A percentile compares a stretch with the other conserved stretches of the same genome.
phyloP scores from a whole-genome alignment of 1,140 invertebrate species.

The Coenobita brevimanus region DNA sequence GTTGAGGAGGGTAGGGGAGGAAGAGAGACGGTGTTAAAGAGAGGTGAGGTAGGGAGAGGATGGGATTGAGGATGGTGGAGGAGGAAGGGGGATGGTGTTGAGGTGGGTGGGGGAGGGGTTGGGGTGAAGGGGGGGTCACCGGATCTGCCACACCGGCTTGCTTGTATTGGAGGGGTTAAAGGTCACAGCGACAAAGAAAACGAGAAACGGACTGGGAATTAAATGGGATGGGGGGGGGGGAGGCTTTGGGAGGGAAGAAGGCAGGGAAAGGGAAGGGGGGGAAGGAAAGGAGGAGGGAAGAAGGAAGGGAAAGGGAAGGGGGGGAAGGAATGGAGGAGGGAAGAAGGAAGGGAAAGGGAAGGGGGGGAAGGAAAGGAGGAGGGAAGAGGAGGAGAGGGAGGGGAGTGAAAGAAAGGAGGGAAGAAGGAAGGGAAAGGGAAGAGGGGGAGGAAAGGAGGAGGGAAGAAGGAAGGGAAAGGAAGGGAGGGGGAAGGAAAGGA shows the following conservation, averaged over 20 bases:
- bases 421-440: not conserved
- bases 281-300: not conserved
- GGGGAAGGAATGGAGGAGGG: not conserved
- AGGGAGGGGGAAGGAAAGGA: not conserved
- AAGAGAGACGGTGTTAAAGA: no score
- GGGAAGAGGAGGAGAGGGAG: not conserved
- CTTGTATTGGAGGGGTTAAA: constrained; percentile 10
- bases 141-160: not conserved
- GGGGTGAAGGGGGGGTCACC: no score
- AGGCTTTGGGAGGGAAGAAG: not conserved
- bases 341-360: not conserved
- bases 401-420: not conserved
- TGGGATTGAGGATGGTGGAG: no score
- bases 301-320: not conserved
- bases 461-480: not conserved
- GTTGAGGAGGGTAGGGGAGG: no score
- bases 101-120: no score
- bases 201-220: constrained; percentile 57
- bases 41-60: no score
- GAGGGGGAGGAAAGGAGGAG: not conserved
- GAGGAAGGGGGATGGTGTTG: no score
- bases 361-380: not conserved
- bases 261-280: constrained; percentile 8
- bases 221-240: constrained; percentile 40
- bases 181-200: constrained; percentile 60